phyloP scores from a whole-genome alignment of 2,113 vertebrate genomes.

The Copsychus sechellarum region DNA sequence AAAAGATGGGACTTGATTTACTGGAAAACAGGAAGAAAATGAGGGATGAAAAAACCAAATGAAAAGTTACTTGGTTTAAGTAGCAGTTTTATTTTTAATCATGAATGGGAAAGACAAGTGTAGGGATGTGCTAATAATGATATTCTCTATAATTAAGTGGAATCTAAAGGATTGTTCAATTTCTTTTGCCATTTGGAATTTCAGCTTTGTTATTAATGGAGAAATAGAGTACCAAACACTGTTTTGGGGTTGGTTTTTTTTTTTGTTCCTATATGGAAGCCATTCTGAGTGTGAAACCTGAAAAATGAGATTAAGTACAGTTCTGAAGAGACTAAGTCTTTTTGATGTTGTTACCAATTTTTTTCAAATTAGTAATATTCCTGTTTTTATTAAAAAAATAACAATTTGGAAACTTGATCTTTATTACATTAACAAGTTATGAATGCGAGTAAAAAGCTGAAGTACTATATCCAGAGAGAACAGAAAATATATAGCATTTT shows the following conservation, averaged over 20 bases:
- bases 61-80: neutral
- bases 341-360: neutral
- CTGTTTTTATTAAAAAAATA: neutral
- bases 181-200: neutral
- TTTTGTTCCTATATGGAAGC: neutral
- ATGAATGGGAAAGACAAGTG: neutral
- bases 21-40: neutral
- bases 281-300: neutral
- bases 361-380: neutral
- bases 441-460: neutral
- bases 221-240: fast-evolving
- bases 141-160: fast-evolving
- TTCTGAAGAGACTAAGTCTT: neutral
- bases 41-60: neutral
- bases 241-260: fast-evolving
- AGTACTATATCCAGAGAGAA: neutral
- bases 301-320: neutral
- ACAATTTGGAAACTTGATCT: neutral
- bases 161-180: neutral
- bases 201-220: neutral
- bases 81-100: neutral
- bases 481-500: neutral
- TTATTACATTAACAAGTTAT: neutral
- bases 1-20: neutral
- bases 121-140: neutral